Evolutionary conservation across 2,888 invertebrate species (phyloP), one percentile per base, ranked within the genome.

Genomic region (Gasteruption jaculator): DNA sequence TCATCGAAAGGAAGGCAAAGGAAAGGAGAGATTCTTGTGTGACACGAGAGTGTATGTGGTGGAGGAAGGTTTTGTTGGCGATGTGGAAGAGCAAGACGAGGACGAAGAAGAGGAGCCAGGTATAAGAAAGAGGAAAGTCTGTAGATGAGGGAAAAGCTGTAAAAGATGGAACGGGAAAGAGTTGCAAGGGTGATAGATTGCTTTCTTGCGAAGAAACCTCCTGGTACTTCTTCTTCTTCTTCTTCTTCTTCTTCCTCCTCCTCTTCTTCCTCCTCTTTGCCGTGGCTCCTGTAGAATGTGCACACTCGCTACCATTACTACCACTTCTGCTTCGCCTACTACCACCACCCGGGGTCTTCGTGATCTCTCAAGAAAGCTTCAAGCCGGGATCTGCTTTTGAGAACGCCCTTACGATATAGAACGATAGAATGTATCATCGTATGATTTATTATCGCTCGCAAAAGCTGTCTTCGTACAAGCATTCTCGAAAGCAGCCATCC

Each of bases 361-460:
- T n/a, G n/a, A n/a, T 58, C 58, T 57, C 55, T 52, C 53, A 52
- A 57, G 58, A 49, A 58, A 56, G 55, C 58, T 54, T 55, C 52
- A 19, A n/a, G 48, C 41, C 48, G 42, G 55, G 58, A 58, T 58
- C 58, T 55, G 53, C 50, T 51, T 52, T 48, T 50, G 50, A 52
- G 41, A 48, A 45, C 43, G 45, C 39, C 48, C 43, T 45, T 35
- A 45, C 49, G 49, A 43, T 46, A 55, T 57, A 54, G 58, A 54
- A 58, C 57, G 61, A 62, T 63, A 62, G 59, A 61, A 64, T 60
- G 63, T 64, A 64, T 64, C 65, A 63, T 63, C 63, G 56, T 54
- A 63, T 65, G 65, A 65, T 65, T 65, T 64, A 65, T 65, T 64
- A 64, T 63, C 57, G 55, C 52, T 50, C 47, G n/a, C n/a, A n/a